A percentile compares a stretch with the other conserved stretches of the same genome.
phyloP scores from a whole-genome alignment of 2,888 invertebrate species.

The Microplitis manilae region DNA sequence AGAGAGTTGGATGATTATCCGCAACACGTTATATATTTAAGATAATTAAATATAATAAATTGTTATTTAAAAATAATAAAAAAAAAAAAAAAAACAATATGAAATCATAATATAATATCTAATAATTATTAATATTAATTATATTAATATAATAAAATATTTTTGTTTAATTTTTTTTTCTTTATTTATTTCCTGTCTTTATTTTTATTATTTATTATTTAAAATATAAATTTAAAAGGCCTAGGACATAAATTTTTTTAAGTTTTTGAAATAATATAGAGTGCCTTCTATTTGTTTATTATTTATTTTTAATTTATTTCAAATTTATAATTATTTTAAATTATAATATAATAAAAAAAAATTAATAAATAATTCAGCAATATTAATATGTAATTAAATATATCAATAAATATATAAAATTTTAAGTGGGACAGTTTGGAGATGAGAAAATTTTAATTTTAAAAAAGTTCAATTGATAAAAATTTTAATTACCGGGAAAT shows the following conservation, averaged over 20 bases:
- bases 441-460: neutral
- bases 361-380: neutral
- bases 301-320: constrained; percentile 27
- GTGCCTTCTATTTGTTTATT: constrained; percentile 71
- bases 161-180: neutral
- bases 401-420: neutral
- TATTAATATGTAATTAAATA: neutral
- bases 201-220: neutral
- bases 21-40: constrained; percentile 53
- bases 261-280: constrained; percentile 49
- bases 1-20: constrained; percentile 5
- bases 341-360: neutral
- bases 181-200: neutral
- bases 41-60: constrained; percentile 56
- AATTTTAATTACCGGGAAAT: neutral
- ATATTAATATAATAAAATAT: neutral
- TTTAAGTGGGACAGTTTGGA: neutral
- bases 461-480: constrained; percentile 1
- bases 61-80: constrained; percentile 30
- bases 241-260: neutral
- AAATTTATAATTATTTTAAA: neutral
- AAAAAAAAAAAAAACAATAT: neutral
- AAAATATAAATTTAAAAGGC: constrained; percentile 27
- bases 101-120: constrained; percentile 8
- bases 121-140: neutral